Base-by-base conservation (phyloP, 2,797 vertebrate species). In the Halcyon chelicuti region DNA sequence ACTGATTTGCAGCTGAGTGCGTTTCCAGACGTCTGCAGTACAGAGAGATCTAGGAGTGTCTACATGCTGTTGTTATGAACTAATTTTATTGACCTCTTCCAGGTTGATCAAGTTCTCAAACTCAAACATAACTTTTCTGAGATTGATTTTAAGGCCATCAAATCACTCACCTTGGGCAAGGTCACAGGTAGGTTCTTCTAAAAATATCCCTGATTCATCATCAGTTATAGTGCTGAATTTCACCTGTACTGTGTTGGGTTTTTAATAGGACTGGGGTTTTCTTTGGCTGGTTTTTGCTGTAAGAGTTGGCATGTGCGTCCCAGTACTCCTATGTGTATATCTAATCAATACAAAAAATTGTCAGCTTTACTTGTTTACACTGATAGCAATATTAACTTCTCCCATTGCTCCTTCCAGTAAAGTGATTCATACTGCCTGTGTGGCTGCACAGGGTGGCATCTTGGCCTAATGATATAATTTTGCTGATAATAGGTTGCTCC, bases 21-120 rank as follows among this genome's bases (percentile, higher is more conserved):
- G 0, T 54, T 79, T 76, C 86, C 84, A 46, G 60, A 62, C 44
- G 46, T 77, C 55, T 84, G 40, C 19, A 18, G 52, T 35, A 49
- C 61, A 68, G 57, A 81, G 40, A 46, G 58, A 77, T 61, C 31
- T 37, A 49, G n/a, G 28, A 63, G 15, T 92, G 54, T 94, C 77
- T 84, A 31, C 25, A 19, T 92, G 51, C 37, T 91, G 25, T 63
- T 63, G 42, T 96, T 80, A 96, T 63, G 11, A 47, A 68, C 33
- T 60, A 63, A 92, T 96, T 75, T 86, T 96, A 90, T 92, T 97
- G 67, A 96, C 73, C 79, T 87, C 46, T 95, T 97, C 67, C 92
- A 99, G 99, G 98, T 99, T 97, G 99, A 99, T 98, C 98, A 99
- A 96, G 98, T 99, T 92, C 97, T 99, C 94, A 98, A 98, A 97